These are phyloP conservation scores for Baronia brevicornis DNA, from an alignment of 2,888 invertebrate genomes.

Conservation along the genomic window DNA sequence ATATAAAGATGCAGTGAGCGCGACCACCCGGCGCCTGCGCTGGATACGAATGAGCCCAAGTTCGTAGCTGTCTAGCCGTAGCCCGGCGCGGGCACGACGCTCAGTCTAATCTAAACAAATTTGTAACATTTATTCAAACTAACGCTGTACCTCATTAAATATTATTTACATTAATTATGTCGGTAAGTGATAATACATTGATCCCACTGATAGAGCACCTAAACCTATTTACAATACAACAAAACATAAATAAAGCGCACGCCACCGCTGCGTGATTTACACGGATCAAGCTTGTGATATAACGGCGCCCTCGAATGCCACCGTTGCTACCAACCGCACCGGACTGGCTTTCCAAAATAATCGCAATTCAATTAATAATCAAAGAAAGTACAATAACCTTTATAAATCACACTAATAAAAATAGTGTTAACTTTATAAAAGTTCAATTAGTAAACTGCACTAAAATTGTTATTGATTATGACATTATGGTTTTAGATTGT, in stretches of 20 bases:
- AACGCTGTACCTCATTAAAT: slow-evolving; percentile 36
- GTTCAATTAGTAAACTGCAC: too few relatives aligned
- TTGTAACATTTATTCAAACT: slow-evolving; percentile 46
- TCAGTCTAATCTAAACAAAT: slow-evolving; percentile 39
- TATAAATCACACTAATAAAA: too few relatives aligned
- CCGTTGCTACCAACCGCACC: slow-evolving; percentile 18
- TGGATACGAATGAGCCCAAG: slow-evolving; percentile 20
- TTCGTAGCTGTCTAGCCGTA: too few relatives aligned
- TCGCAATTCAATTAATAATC: slow-evolving; percentile 11
- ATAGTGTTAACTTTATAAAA: too few relatives aligned
- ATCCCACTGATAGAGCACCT: slow-evolving; percentile 43
- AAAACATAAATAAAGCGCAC: slow-evolving; percentile 52
- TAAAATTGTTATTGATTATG: too few relatives aligned
- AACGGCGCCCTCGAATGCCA: slow-evolving; percentile 40
- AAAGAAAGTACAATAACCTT: not conserved
- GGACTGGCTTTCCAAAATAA: slow-evolving; percentile 21
- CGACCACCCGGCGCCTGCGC: slow-evolving; percentile 28
- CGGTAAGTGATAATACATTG: slow-evolving; percentile 38
- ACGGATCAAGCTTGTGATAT: slow-evolving; percentile 46
- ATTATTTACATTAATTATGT: slow-evolving; percentile 42
- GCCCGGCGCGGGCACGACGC: slow-evolving; percentile 18
- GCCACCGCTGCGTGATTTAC: slow-evolving; percentile 49
- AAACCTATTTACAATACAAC: slow-evolving; percentile 34
- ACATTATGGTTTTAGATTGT: too few relatives aligned
- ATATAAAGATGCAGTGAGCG: slow-evolving; percentile 19